phyloP scores from a whole-genome alignment of 2,888 invertebrate species.

The Dryobotodes eremita region DNA sequence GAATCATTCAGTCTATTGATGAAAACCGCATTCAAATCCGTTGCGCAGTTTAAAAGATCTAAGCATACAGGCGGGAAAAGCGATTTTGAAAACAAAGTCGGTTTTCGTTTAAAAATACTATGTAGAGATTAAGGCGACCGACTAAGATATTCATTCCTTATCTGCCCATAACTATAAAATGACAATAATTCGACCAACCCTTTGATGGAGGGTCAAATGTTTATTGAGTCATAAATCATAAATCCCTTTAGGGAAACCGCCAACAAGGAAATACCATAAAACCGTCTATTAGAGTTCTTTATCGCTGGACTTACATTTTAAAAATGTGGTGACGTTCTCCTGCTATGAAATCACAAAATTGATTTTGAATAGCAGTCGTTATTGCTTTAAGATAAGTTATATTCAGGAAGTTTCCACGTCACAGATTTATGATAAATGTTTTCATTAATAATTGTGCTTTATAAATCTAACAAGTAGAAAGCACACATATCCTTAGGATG shows the following conservation, averaged over 20 bases:
- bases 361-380: background rate
- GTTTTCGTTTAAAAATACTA: conserved; percentile 17
- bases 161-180: conserved; percentile 34
- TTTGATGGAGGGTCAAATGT: conserved; percentile 27
- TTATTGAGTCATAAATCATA: conserved; percentile 54
- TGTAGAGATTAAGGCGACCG: background rate
- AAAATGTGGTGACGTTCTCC: conserved; percentile 22
- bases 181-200: conserved; percentile 39
- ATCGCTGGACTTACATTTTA: conserved; percentile 28
- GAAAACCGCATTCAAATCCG: too few relatives aligned
- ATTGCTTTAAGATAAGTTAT: background rate
- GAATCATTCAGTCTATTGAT: too few relatives aligned
- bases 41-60: too few relatives aligned
- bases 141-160: conserved; percentile 20
- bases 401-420: background rate
- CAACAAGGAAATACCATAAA: conserved; percentile 34
- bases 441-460: background rate
- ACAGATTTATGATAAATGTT: background rate
- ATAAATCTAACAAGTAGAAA: background rate
- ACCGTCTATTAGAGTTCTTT: conserved; percentile 35
- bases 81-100: too few relatives aligned
- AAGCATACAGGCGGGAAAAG: too few relatives aligned
- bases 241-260: conserved; percentile 30
- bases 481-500: background rate
- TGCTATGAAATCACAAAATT: background rate